Base-by-base conservation (phyloP, 2,888 invertebrate species). In the Hirtodrosophila alboralis region DNA sequence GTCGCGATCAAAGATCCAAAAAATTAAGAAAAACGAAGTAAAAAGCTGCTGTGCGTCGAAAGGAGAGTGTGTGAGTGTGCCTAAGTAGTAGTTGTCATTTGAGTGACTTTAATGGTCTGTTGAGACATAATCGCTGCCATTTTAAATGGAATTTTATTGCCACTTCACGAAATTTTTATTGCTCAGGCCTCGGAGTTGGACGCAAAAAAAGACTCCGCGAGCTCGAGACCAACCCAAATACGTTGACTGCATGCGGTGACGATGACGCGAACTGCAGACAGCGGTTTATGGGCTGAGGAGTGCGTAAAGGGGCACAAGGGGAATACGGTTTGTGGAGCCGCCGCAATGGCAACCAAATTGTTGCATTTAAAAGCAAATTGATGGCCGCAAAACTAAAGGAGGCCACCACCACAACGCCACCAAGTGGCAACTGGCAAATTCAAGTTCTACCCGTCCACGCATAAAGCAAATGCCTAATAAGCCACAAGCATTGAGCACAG, bases 111-210 rank as follows among this genome's bases (percentile, higher is more conserved):
- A 89, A 89, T 89, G 90, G 89, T 89, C 90, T 89, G 89, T 89
- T 89, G 89, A 89, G 89, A 89, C 89, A 89, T 89, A 89, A 89
- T 89, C 90, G 89, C 88, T 89, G 90, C 90, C 89, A 89, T 89
- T 89, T 89, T 89, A 89, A 89, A 89, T 89, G 89, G 87, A 89
- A 89, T 89, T 89, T 89, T 89, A 89, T 89, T 89, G 89, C 89
- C 87, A 86, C 87, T 87, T 75, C 79, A 77, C 86, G 83, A 83
- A 81, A 84, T 80, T 86, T 84, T 86, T 84, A 84, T 86, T 83
- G 78, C 86, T 28, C 56, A 34, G 44, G 36, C 56, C 37, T 14
- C 52, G 48, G 16, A 63, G 64, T 45, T 37, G 53, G 59, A 57
- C 43, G 77, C 74, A 51, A 23, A 23, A n/a, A 23, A 60, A 63